Percentiles rank a stretch among this genome's conserved stretches.
These are phyloP conservation scores for Dyspetes luteomarginatus DNA, from an alignment of 2,888 invertebrate species.

Conservation along the genomic window DNA sequence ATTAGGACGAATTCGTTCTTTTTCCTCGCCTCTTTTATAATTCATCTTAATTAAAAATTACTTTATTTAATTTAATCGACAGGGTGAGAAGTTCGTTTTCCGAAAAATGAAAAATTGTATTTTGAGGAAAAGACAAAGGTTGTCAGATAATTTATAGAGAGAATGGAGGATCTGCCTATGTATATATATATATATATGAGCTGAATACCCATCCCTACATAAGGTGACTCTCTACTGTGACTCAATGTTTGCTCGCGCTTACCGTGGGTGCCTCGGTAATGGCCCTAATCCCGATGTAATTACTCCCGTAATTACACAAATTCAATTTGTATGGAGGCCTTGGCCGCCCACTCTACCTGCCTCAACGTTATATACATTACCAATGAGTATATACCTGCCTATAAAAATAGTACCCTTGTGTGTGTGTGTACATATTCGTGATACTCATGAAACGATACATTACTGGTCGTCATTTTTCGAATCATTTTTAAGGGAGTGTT, in stretches of 20 bases:
- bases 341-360: constrained; percentile 12
- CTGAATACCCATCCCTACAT: constrained; percentile 23
- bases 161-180: background rate
- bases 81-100: background rate
- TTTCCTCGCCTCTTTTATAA: background rate
- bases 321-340: constrained; percentile 80
- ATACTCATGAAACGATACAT: background rate
- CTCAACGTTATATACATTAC: constrained; percentile 38
- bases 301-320: constrained; percentile 81
- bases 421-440: background rate
- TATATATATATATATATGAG: background rate
- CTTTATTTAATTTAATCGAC: constrained; percentile 1
- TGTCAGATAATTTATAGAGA: background rate
- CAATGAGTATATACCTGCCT: background rate
- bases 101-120: background rate
- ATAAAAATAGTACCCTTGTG: background rate
- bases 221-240: constrained; percentile 50
- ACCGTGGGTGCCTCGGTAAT: constrained; percentile 74
- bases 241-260: constrained; percentile 55
- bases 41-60: background rate
- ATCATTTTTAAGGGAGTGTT: background rate
- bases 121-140: background rate
- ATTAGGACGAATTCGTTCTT: background rate
- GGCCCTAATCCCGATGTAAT: constrained; percentile 80
- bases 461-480: background rate